Percentiles rank a stretch among this genome's conserved stretches.
These are phyloP conservation scores for Pollimyrus isidori DNA, from an alignment of 2,113 vertebrate genomes.

Conservation along the genomic window DNA sequence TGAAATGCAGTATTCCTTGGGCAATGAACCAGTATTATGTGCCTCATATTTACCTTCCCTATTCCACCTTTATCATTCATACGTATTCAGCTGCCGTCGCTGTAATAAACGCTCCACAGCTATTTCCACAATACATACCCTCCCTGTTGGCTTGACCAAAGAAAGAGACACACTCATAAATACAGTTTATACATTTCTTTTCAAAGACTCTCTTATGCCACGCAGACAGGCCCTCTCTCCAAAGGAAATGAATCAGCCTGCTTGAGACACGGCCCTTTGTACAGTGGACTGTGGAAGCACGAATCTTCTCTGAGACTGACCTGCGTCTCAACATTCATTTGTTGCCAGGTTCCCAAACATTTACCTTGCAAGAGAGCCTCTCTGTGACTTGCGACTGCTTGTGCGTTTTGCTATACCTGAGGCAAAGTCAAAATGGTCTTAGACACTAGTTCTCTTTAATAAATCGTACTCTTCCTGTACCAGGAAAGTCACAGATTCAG, in stretches of 20 bases:
- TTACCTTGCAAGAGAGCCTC: not conserved
- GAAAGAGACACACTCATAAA: not conserved
- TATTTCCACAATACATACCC: not conserved
- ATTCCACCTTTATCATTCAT: not conserved
- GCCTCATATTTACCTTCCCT: not conserved
- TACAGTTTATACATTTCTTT: not conserved
- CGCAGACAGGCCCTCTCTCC: not conserved
- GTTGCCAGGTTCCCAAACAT: not conserved
- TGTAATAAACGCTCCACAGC: not conserved
- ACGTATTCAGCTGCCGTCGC: not conserved
- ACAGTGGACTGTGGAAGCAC: not conserved
- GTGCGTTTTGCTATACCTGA: not conserved
- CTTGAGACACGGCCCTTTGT: not conserved
- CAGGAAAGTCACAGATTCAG: not conserved
- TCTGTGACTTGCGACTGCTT: not conserved
- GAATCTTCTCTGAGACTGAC: not conserved
- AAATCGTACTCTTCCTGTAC: not conserved
- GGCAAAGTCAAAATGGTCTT: not conserved
- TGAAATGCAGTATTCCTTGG: not conserved
- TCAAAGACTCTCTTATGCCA: not conserved
- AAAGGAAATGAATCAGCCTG: not conserved
- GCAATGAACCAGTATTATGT: not conserved
- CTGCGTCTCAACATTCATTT: not conserved
- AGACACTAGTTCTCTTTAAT: not conserved
- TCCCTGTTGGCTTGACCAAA: conserved; percentile 11